phyloP scores from a whole-genome alignment of 2,888 invertebrate genomes.

The Sminthurinus aureus region DNA sequence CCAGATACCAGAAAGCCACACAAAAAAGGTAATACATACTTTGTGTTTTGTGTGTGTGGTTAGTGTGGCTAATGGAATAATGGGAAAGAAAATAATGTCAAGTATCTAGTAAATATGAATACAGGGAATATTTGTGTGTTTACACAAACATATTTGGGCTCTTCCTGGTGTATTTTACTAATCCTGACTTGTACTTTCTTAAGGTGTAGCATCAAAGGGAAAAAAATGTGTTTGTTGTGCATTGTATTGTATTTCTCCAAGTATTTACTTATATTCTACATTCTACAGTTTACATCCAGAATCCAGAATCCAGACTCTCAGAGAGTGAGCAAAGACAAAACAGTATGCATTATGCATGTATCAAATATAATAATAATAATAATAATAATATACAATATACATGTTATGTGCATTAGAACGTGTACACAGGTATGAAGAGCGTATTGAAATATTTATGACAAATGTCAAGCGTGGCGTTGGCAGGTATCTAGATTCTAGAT shows the following conservation, averaged over 20 bases:
- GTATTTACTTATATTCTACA: background rate
- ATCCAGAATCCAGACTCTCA: background rate
- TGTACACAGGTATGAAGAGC: conserved; percentile 10
- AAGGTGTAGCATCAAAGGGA: background rate
- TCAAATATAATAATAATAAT: too few relatives aligned
- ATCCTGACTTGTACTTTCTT: background rate
- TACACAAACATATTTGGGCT: background rate
- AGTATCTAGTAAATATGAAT: background rate
- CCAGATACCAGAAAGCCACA: background rate
- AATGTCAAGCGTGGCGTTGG: conserved; percentile 40
- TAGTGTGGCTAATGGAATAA: background rate
- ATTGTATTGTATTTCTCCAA: too few relatives aligned
- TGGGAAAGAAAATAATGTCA: background rate
- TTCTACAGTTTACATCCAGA: too few relatives aligned
- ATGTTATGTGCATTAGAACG: too few relatives aligned
- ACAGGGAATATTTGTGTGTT: background rate
- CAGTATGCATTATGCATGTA: background rate
- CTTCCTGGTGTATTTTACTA: background rate
- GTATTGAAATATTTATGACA: conserved; percentile 47
- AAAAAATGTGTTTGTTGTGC: background rate
- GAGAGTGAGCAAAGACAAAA: background rate
- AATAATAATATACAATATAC: too few relatives aligned
- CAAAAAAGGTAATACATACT: background rate
- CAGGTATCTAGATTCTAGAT: background rate
- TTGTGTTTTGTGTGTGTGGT: background rate